Percentiles rank a stretch among this genome's conserved stretches.
phyloP scores from a whole-genome alignment of 2,888 invertebrate species.

The Erebia epiphron region DNA sequence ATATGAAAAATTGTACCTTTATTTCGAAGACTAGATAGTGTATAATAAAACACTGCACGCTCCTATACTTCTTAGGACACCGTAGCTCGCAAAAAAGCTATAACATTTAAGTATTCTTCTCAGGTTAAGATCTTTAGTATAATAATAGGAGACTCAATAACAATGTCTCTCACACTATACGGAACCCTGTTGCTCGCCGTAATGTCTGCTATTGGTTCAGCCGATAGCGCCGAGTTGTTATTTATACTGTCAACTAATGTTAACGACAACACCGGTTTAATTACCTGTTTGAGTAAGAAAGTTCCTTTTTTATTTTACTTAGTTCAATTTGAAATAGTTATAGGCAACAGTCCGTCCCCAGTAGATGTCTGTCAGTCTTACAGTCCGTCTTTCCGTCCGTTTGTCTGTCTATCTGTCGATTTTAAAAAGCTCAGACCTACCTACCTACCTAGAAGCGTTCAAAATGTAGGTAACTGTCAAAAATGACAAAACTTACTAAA shows the following conservation, averaged over 20 bases:
- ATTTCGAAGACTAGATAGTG: no score
- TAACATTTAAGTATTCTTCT: constrained; percentile 15
- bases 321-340: no score
- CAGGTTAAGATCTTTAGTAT: constrained; percentile 6
- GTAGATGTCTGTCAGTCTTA: no score
- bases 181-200: constrained; percentile 37
- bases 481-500: no score
- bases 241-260: constrained; percentile 35
- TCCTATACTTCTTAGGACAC: not conserved
- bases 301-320: not conserved
- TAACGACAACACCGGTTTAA: constrained; percentile 31
- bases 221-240: constrained; percentile 30
- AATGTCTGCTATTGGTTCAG: constrained; percentile 38
- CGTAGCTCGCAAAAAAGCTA: constrained; percentile 8
- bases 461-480: no score
- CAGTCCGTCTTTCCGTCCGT: no score
- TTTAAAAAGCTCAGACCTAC: no score
- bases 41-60: not conserved
- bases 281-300: constrained; percentile 6
- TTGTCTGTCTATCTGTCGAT: no score
- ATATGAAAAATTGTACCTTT: no score
- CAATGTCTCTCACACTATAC: constrained; percentile 20
- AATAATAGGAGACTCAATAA: not conserved
- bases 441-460: no score
- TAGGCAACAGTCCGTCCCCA: no score